Evolutionary conservation across 2,113 vertebrate species (phyloP).

Genomic region (Gallinago jamesoni): DNA sequence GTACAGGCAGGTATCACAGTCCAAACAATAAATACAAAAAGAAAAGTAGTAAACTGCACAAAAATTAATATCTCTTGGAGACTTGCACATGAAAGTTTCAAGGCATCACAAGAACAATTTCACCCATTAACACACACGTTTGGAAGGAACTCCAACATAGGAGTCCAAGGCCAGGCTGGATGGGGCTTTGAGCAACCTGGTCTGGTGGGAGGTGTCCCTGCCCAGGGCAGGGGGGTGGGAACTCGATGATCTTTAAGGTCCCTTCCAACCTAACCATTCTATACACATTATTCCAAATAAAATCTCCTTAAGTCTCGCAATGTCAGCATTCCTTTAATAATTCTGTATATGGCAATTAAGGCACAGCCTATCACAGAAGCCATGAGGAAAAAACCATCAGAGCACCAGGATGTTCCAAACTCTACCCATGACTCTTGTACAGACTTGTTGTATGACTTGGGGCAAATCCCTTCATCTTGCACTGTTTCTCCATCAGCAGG

Average conservation of each 20-base stretch:
- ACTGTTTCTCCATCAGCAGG: background rate
- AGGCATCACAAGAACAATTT: background rate
- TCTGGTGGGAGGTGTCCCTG: too few relatives aligned
- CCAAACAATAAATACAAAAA: background rate
- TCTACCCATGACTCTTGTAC: background rate
- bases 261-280: too few relatives aligned
- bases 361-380: background rate
- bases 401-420: background rate
- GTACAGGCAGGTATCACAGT: background rate
- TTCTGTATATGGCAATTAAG: background rate
- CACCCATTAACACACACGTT: background rate
- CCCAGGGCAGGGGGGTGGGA: too few relatives aligned
- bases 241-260: too few relatives aligned
- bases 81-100: background rate
- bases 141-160: background rate
- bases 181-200: too few relatives aligned
- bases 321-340: background rate
- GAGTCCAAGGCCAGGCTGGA: too few relatives aligned
- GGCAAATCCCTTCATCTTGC: background rate
- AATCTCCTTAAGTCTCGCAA: background rate
- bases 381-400: background rate
- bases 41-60: background rate
- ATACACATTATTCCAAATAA: background rate
- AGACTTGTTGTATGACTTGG: background rate
- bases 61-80: background rate